Evolutionary conservation across 1,140 invertebrate genomes (phyloP).

Genomic region (Agraylea sexmaculata): DNA sequence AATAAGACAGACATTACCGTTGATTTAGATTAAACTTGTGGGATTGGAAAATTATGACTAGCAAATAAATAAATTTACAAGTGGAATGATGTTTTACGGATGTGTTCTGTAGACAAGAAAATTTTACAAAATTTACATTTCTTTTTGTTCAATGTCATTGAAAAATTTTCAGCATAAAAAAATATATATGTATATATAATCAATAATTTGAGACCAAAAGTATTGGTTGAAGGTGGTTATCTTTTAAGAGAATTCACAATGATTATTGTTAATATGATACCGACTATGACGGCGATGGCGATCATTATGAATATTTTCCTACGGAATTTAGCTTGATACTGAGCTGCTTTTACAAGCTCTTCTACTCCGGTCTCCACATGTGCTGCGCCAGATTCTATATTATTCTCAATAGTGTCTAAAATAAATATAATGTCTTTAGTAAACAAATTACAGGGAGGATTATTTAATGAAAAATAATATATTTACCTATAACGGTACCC

Average conservation of each 20-base stretch:
- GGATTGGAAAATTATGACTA: no score
- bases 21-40: no score
- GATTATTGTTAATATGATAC: conserved; percentile 53
- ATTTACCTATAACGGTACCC: conserved; percentile 69
- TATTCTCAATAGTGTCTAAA: conserved; percentile 78
- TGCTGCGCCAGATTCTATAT: conserved; percentile 65
- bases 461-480: conserved; percentile 8
- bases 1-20: no score
- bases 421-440: conserved; percentile 20
- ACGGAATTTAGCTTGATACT: conserved; percentile 61
- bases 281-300: conserved; percentile 48
- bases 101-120: no score
- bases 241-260: conserved; percentile 34
- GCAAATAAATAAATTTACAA: no score
- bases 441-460: conserved; percentile 5
- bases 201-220: conserved; percentile 3
- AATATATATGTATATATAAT: no score
- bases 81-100: no score
- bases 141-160: no score
- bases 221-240: conserved; percentile 14
- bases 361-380: conserved; percentile 67
- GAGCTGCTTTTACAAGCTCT: conserved; percentile 64
- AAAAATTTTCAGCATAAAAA: no score
- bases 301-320: conserved; percentile 59
- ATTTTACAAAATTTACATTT: no score